A percentile compares a stretch with the other conserved stretches of the same genome.
phyloP scores from a whole-genome alignment of 1,140 invertebrate genomes.

The Neodiprion fabricii region DNA sequence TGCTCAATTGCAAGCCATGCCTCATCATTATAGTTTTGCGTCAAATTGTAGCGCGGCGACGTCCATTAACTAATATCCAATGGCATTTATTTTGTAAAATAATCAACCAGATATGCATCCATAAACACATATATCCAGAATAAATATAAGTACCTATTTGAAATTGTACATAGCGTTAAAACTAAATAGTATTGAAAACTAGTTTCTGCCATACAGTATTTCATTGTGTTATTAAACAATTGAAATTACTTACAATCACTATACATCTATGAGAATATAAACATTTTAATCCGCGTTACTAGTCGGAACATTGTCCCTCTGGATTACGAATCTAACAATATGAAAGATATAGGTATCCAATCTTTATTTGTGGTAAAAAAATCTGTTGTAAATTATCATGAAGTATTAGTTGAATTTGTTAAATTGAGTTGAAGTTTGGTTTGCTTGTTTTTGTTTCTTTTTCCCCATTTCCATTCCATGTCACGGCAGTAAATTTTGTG shows the following conservation, averaged over 20 bases:
- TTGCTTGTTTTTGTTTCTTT: neutral
- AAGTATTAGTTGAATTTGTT: neutral
- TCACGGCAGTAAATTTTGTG: neutral
- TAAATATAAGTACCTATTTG: too few relatives aligned
- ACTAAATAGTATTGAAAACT: slow-evolving; percentile 1
- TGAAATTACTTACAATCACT: neutral
- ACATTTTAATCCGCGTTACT: neutral
- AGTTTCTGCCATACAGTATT: slow-evolving; percentile 1
- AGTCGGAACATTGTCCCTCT: slow-evolving; percentile 3
- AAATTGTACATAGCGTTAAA: neutral
- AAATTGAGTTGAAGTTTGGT: neutral
- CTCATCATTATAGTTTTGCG: too few relatives aligned
- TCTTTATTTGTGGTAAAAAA: neutral
- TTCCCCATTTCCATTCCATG: neutral
- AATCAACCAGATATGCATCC: too few relatives aligned
- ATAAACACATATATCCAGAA: too few relatives aligned
- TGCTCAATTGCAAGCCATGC: too few relatives aligned
- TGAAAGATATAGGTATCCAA: neutral
- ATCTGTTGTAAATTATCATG: slow-evolving; percentile 1
- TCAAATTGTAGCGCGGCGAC: too few relatives aligned
- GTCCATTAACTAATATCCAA: too few relatives aligned
- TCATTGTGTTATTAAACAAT: neutral
- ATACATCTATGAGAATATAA: neutral
- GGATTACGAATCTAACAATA: neutral
- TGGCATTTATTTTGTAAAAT: too few relatives aligned